These are phyloP conservation scores for Sebastes matsubarae DNA, from an alignment of 2,797 vertebrate species.

Conservation along the genomic window DNA sequence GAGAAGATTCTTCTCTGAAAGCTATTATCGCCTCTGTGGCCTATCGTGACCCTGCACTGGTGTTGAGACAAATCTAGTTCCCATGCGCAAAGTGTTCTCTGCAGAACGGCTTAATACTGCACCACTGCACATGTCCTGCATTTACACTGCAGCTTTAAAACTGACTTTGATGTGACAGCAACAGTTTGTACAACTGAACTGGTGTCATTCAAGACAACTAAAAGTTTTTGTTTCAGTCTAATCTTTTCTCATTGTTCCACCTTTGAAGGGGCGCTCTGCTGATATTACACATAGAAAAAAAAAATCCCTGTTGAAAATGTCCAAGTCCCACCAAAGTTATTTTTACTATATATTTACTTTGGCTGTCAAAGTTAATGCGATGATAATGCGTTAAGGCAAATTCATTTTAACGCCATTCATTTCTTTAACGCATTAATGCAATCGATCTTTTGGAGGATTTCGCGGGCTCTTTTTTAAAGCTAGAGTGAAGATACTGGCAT, in stretches of 20 bases:
- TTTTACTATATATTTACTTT: not conserved
- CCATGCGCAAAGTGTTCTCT: slow-evolving; percentile 45
- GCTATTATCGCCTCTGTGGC: slow-evolving; percentile 54
- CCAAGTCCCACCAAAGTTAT: not conserved
- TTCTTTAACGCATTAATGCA: no score
- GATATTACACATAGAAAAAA: no score
- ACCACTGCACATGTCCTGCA: slow-evolving; percentile 9
- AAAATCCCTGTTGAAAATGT: not conserved
- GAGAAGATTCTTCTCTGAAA: slow-evolving; percentile 60
- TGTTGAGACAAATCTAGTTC: slow-evolving; percentile 53
- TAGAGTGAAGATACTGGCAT: no score
- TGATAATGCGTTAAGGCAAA: no score
- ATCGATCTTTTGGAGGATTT: no score
- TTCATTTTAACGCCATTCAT: no score
- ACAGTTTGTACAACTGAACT: not conserved
- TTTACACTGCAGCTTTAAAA: slow-evolving; percentile 7
- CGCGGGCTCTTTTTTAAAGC: no score
- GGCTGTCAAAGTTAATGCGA: no score
- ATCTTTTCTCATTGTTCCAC: not conserved
- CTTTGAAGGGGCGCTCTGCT: not conserved
- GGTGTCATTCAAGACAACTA: no score
- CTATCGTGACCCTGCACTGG: slow-evolving; percentile 36
- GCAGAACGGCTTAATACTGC: slow-evolving; percentile 17
- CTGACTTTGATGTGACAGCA: not conserved
- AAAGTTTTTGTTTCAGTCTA: not conserved